These are phyloP conservation scores for Orius insidiosus DNA, from an alignment of 1,140 invertebrate genomes.

Conservation along the genomic window DNA sequence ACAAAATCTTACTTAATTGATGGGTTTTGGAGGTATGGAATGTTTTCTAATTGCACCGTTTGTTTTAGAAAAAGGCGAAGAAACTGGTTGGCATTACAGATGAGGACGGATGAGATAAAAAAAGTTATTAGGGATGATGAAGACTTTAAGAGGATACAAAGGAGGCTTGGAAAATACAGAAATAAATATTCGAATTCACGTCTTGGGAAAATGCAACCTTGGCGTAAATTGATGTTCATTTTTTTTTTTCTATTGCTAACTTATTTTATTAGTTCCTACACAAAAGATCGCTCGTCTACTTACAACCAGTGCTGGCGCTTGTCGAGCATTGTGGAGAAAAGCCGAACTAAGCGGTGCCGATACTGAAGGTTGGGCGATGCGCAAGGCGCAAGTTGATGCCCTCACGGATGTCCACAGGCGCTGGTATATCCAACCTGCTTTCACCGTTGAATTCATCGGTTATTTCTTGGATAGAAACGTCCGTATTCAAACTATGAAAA, in stretches of 20 bases:
- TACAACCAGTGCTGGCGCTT: slow-evolving; percentile 77
- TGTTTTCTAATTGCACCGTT: slow-evolving; percentile 4
- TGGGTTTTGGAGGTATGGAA: background rate
- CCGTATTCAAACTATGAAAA: slow-evolving; percentile 58
- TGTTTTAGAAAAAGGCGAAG: slow-evolving; percentile 39
- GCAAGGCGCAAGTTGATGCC: slow-evolving; percentile 59
- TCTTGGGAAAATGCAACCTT: slow-evolving; percentile 55
- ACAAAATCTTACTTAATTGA: too few species aligned
- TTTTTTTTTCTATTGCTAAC: background rate
- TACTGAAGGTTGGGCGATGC: slow-evolving; percentile 53
- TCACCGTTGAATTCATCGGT: slow-evolving; percentile 81
- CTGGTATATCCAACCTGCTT: slow-evolving; percentile 83
- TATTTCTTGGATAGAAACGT: slow-evolving; percentile 76
- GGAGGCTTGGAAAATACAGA: slow-evolving; percentile 59
- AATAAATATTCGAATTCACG: slow-evolving; percentile 58
- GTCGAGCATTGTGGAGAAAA: slow-evolving; percentile 64
- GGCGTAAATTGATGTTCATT: slow-evolving; percentile 40
- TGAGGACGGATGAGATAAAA: slow-evolving; percentile 49
- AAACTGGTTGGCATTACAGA: slow-evolving; percentile 76
- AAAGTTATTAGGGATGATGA: slow-evolving; percentile 31
- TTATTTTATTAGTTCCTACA: slow-evolving; percentile 49
- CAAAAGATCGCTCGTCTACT: slow-evolving; percentile 84
- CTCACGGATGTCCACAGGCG: slow-evolving; percentile 74
- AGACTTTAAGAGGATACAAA: slow-evolving; percentile 47
- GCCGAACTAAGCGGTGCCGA: slow-evolving; percentile 82